A percentile compares a stretch with the other conserved stretches of the same genome.
Conservation (phyloP, 2,888 invertebrate species). For the Vandiemenella viatica region DNA sequence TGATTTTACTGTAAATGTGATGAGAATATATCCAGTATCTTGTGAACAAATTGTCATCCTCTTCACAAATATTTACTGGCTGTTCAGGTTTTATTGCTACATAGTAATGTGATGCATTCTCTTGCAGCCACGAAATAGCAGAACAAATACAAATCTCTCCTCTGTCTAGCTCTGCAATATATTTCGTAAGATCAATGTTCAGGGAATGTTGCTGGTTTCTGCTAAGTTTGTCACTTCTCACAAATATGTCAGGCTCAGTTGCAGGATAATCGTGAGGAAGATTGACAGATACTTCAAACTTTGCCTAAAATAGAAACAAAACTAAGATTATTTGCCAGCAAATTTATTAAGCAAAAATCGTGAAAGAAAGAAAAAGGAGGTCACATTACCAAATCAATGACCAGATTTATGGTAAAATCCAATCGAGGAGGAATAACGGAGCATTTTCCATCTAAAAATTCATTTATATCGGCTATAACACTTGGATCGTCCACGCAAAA, state of each 20-base stretch:
- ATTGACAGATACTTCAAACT: conserved; percentile 48
- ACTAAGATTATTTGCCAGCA: not conserved
- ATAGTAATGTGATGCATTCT: conserved; percentile 33
- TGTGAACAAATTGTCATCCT: conserved; percentile 28
- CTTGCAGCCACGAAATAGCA: conserved; percentile 67
- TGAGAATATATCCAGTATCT: conserved; percentile 87
- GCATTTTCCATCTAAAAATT: conserved; percentile 31
- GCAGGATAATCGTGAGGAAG: conserved; percentile 55
- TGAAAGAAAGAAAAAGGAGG: not conserved
- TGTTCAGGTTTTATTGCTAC: conserved; percentile 9
- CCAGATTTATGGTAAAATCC: conserved; percentile 31
- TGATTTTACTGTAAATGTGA: conserved; percentile 80
- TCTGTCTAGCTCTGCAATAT: conserved; percentile 36
- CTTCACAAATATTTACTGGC: conserved; percentile 17
- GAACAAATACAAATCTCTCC: conserved; percentile 61
- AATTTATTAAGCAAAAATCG: not conserved
- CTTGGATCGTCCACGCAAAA: conserved; percentile 44
- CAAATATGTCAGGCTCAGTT: conserved; percentile 49
- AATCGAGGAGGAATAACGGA: conserved; percentile 31
- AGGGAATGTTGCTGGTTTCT: conserved; percentile 44
- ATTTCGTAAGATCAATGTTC: conserved; percentile 41
- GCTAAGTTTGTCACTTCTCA: conserved; percentile 47
- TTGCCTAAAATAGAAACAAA: conserved; percentile 23
- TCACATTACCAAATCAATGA: conserved; percentile 22
- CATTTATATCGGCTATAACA: conserved; percentile 39